These are phyloP conservation scores for Lithophane socia DNA, from an alignment of 2,888 invertebrate species.

Conservation along the genomic window DNA sequence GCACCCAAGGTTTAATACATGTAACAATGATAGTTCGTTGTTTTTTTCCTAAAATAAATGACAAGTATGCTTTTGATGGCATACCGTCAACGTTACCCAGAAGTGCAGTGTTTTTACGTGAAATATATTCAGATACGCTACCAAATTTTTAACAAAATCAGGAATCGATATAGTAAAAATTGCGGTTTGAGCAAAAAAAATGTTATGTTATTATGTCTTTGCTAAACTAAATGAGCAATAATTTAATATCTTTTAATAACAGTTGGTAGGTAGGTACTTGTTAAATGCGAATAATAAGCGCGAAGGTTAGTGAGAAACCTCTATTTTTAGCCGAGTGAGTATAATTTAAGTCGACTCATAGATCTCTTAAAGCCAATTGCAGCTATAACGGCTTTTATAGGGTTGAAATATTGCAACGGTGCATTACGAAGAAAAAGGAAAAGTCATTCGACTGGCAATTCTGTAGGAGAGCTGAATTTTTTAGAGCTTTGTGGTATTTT, in stretches of 20 bases:
- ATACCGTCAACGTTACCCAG: not conserved
- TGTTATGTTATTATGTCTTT: not conserved
- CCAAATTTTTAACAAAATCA: slow-evolving; percentile 7
- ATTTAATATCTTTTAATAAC: slow-evolving; percentile 1
- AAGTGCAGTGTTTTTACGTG: not conserved
- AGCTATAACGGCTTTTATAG: slow-evolving; percentile 60
- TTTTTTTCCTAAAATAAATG: not conserved
- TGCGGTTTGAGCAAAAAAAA: not conserved
- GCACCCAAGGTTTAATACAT: not conserved
- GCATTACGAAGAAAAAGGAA: slow-evolving; percentile 57
- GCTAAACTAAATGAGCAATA: slow-evolving; percentile 12
- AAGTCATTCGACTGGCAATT: slow-evolving; percentile 56
- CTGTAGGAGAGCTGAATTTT: slow-evolving; percentile 48
- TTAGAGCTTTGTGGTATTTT: slow-evolving; percentile 10
- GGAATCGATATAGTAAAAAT: not conserved
- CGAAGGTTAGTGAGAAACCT: slow-evolving; percentile 41
- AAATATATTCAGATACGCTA: not conserved
- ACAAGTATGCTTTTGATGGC: not conserved
- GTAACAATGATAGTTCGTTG: not conserved
- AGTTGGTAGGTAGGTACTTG: not conserved
- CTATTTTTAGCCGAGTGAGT: slow-evolving; percentile 56
- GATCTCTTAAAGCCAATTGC: slow-evolving; percentile 64
- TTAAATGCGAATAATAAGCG: slow-evolving; percentile 31
- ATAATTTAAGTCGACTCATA: slow-evolving; percentile 57
- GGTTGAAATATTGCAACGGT: slow-evolving; percentile 60